These are phyloP conservation scores for Athene cunicularia DNA, from an alignment of 2,113 vertebrate species.

Conservation along the genomic window DNA sequence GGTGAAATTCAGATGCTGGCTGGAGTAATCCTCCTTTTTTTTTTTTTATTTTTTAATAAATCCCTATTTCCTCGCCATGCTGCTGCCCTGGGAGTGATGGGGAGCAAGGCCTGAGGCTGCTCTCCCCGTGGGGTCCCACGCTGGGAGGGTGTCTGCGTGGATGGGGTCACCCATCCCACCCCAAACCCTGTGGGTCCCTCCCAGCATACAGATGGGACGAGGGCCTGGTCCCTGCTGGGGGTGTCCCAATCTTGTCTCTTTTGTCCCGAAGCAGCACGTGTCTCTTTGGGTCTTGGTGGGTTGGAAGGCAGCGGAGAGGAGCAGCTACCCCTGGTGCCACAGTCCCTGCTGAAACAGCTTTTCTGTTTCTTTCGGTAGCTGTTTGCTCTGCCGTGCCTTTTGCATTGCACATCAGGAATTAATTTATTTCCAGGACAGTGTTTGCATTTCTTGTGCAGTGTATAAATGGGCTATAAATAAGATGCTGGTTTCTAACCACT, in stretches of 20 bases:
- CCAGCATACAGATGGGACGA: not conserved
- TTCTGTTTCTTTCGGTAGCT: not conserved
- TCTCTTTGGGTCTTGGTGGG: not conserved
- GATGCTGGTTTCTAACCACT: not conserved
- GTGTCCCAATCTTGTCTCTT: not conserved
- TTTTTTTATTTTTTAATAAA: not conserved
- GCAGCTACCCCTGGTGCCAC: not conserved
- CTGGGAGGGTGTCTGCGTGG: not conserved
- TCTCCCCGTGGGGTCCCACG: fast-evolving
- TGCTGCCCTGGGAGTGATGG: not conserved
- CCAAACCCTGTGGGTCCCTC: not conserved
- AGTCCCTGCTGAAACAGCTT: not conserved
- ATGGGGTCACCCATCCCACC: not conserved
- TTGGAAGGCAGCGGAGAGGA: not conserved
- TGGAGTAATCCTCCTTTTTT: not conserved
- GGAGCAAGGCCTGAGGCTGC: not conserved
- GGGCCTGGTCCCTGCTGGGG: not conserved
- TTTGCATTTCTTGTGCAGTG: not conserved
- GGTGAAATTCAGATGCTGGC: not conserved
- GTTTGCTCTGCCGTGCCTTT: not conserved
- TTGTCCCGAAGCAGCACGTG: not conserved
- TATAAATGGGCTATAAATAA: slow-evolving; percentile 20
- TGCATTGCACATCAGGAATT: not conserved
- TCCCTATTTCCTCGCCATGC: fast-evolving
- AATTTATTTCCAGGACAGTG: not conserved